These are phyloP conservation scores for Drosophila chauvacae DNA, from an alignment of 1,140 invertebrate genomes.

Conservation along the genomic window DNA sequence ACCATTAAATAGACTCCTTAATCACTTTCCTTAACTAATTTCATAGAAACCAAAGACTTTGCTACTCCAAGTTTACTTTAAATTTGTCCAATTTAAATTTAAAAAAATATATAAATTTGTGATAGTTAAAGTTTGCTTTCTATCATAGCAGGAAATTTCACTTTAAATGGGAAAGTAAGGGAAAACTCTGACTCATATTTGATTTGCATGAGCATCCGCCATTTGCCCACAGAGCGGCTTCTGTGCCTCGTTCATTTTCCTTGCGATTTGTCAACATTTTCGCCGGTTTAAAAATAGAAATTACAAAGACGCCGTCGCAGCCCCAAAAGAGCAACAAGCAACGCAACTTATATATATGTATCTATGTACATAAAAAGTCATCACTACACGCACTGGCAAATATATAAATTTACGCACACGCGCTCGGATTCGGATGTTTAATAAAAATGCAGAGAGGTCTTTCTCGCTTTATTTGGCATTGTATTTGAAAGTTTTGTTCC, in stretches of 20 bases:
- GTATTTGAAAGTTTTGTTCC: constrained; percentile 50
- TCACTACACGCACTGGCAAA: constrained; percentile 19
- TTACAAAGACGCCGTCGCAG: constrained; percentile 56
- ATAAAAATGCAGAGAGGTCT: constrained; percentile 46
- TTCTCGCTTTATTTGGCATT: constrained; percentile 71
- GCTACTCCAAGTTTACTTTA: no score
- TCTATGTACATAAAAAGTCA: neutral
- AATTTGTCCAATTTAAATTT: neutral
- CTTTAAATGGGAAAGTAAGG: neutral
- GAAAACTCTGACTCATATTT: constrained; percentile 6
- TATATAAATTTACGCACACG: constrained; percentile 17
- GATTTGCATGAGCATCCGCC: constrained; percentile 15
- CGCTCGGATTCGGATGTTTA: constrained; percentile 3
- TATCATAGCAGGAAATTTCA: neutral
- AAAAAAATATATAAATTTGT: neutral
- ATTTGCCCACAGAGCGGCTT: constrained; percentile 21
- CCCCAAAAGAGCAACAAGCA: constrained; percentile 20
- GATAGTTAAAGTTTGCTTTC: neutral
- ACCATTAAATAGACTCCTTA: no score
- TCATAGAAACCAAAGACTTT: neutral
- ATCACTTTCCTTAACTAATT: no score
- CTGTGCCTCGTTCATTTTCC: constrained; percentile 26
- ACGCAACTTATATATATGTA: neutral
- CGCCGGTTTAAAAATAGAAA: constrained; percentile 69
- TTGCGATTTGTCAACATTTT: constrained; percentile 51